A percentile compares a stretch with the other conserved stretches of the same genome.
Evolutionary conservation across 2,888 invertebrate species (phyloP).

Genomic region (Nephrotoma appendiculata): DNA sequence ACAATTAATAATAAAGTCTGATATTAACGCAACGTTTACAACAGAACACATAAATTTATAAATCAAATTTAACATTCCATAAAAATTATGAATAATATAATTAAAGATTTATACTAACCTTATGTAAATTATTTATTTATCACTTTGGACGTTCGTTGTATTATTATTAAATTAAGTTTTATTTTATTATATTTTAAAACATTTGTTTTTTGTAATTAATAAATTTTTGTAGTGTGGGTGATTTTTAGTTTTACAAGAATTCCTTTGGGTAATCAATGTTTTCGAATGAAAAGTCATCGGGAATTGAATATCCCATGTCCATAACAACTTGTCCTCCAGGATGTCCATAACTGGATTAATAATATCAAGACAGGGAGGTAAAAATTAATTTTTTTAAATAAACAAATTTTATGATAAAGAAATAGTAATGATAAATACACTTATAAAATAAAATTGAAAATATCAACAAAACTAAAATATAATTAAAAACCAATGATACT

Average conservation of each 20-base stretch:
- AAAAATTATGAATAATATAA: not conserved
- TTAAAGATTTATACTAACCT: not conserved
- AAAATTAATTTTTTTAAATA: not conserved
- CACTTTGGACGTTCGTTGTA: not conserved
- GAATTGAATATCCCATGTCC: not conserved
- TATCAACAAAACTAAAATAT: not conserved
- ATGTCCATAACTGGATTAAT: not conserved
- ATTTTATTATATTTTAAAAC: not conserved
- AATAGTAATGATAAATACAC: not conserved
- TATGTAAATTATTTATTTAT: not conserved
- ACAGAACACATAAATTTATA: not conserved
- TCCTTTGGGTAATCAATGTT: not conserved
- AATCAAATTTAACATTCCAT: not conserved
- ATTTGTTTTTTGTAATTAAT: not conserved
- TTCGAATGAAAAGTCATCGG: not conserved
- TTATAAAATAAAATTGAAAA: not conserved
- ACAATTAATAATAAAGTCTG: not conserved
- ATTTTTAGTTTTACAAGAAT: not conserved
- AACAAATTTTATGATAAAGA: not conserved
- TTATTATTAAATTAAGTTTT: not conserved
- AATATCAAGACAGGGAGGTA: not conserved
- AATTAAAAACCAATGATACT: not conserved
- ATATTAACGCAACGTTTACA: not conserved
- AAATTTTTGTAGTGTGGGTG: not conserved
- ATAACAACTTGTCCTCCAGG: constrained; percentile 1